Base-by-base conservation (phyloP, 2,888 invertebrate species). In the Melipona beecheii region DNA sequence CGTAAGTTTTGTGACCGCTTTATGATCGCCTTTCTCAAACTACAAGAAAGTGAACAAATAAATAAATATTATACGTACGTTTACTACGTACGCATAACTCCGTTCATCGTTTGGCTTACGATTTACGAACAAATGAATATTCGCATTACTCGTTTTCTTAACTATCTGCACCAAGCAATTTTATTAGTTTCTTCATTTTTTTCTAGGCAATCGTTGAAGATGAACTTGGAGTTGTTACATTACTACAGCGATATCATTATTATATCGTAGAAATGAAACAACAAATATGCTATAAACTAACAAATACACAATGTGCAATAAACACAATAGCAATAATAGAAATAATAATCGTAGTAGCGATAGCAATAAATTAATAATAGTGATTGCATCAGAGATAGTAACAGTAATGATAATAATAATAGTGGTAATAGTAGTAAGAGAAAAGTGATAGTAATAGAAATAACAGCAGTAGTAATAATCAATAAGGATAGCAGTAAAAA, bases 51-150 rank as follows among this genome's bases (percentile, higher is more conserved):
- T 86, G 86, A 90, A 91, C 89, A 92, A 92, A 84, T 92, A 92
- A 92, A 92, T 92, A 93, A 93, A 93, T 92, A 93, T 91, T 91
- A 86, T 75, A 76, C 75, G 66, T 80, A 78, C 75, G 69, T 80
- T 60, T 82, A 74, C 71, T 62, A 68, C 52, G 31, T 54, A 68
- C 52, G 43, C 24, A 24, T 50, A 81, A 82, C 68, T 69, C 58
- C n/a, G 36, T 24, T 65, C 62, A 70, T 43, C 62, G 54, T 68
- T 36, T 56, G 27, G 50, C 54, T 24, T 31, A 27, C 62, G 43
- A 56, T 43, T 24, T 24, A 27, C 15, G 54, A 19, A 31, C n/a
- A 27, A 64, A 17, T 36, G 49, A 64, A 24, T 27, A 36, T 19
- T 50, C 60, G n/a, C 31, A 27, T 58, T 36, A 17, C 2, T 50